phyloP scores from a whole-genome alignment of 2,888 invertebrate species.

The Xanthorhoe spadicearia region DNA sequence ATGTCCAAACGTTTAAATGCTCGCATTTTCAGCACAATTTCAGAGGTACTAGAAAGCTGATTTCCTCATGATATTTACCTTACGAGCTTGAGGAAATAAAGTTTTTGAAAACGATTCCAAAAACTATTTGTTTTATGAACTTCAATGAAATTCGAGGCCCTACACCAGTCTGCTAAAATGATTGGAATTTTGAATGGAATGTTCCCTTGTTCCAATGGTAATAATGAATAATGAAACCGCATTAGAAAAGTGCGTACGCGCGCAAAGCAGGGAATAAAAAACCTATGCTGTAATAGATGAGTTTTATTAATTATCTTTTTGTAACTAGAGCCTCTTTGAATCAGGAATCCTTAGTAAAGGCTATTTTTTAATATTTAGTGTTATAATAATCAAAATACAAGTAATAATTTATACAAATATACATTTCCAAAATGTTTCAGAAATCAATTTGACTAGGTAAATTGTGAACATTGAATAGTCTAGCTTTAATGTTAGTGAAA shows the following conservation, averaged over 20 bases:
- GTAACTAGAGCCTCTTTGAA: constrained; percentile 13
- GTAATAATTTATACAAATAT: constrained; percentile 14
- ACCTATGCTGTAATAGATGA: constrained; percentile 6
- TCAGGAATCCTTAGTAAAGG: neutral
- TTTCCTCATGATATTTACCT: too few relatives aligned
- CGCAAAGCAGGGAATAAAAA: constrained; percentile 32
- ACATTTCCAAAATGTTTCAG: constrained; percentile 11
- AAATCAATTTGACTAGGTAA: constrained; percentile 12
- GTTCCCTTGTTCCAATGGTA: neutral
- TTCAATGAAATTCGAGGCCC: too few relatives aligned
- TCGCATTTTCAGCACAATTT: too few relatives aligned
- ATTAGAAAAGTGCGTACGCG: constrained; percentile 17
- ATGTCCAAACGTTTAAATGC: too few relatives aligned
- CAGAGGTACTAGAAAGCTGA: too few relatives aligned
- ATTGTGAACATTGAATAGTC: constrained; percentile 13
- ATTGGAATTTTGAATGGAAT: too few relatives aligned
- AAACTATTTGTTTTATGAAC: too few relatives aligned
- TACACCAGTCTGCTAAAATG: too few relatives aligned
- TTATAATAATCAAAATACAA: constrained; percentile 7
- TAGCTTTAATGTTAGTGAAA: constrained; percentile 26
- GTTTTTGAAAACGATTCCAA: too few relatives aligned
- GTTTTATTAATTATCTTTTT: constrained; percentile 22
- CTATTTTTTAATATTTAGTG: neutral
- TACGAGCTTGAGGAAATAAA: too few relatives aligned
- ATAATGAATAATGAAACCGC: constrained; percentile 2